Evolutionary conservation across 2,888 invertebrate species (phyloP), one percentile per base, ranked within the genome.

Genomic region (Chirona hameri): DNA sequence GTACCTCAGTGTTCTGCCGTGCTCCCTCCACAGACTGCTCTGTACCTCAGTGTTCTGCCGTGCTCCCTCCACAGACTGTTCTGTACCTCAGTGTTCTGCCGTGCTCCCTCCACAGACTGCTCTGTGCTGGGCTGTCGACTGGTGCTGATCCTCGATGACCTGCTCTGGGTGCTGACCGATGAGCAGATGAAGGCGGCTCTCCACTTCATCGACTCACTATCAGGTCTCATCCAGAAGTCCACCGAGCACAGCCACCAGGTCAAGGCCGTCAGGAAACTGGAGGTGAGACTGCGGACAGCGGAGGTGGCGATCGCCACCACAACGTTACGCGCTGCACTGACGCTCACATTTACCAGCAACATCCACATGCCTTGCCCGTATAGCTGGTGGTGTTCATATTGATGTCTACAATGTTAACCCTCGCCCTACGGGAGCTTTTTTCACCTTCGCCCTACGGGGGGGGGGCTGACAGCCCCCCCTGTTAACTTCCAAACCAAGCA

Each of bases 131-230:
- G 97, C 1, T 98, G 98, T 48, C 92, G 97, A 82, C 90, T 99
- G 85, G 95, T 95, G 83, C 90, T 99, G 82, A 94, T 98, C 86
- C 91, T 99, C 85, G 98, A 99, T 89, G 98, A 99, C 87, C 90
- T 99, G 81, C 91, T 99, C 55, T 99, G 99, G 98, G 98, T 99
- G 76, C 89, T 98, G 84, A 98, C 98, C 0, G 98, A 98, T 89
- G 96, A 97, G 0, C 98, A 98, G 88, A 89, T 98, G 72, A 94
- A 97, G 86, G 98, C 98, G 24, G 97, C 97, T 81, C 90, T 98
- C 52, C 94, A 95, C 86, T 95, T 98, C 88, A 92, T 95, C 79
- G 94, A 95, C 86, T 95, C 97, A 2, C 89, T 97, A 76, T 92
- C 94, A 80, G 93, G 93, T 52, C 90, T 98, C 0, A 94, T 97